phyloP scores from a whole-genome alignment of 1,140 invertebrate species.

The Cotesia chilonis region DNA sequence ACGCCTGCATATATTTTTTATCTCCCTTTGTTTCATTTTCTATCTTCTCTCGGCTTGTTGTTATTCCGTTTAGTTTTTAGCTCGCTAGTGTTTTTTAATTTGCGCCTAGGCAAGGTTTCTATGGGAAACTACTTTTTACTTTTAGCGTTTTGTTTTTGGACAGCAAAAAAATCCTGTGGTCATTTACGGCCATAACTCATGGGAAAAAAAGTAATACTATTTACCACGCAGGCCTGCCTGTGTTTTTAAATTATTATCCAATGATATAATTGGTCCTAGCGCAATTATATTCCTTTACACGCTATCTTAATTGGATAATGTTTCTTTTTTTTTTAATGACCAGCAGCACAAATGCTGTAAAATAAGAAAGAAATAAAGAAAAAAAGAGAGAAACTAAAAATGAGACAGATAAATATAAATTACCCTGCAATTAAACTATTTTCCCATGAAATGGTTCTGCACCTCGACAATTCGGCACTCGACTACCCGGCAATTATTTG shows the following conservation, averaged over 20 bases:
- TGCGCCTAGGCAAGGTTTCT: no score
- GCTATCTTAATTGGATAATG: no score
- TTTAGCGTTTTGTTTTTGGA: no score
- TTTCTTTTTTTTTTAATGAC: no score
- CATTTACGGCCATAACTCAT: slow-evolving; percentile 1
- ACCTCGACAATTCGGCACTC: no score
- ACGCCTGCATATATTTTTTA: slow-evolving; percentile 33
- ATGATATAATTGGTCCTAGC: slow-evolving; percentile 1
- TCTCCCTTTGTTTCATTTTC: slow-evolving; percentile 35
- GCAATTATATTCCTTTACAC: background rate
- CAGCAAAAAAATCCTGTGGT: no score
- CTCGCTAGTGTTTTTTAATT: background rate
- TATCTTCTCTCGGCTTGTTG: slow-evolving; percentile 2
- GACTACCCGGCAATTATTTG: no score
- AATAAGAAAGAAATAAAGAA: background rate
- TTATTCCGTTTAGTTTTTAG: slow-evolving; percentile 8
- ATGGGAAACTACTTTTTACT: no score
- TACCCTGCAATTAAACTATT: background rate
- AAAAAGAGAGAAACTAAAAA: background rate
- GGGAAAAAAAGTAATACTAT: slow-evolving; percentile 4
- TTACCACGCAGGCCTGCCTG: background rate
- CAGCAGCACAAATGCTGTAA: slow-evolving; percentile 5
- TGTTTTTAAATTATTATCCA: slow-evolving; percentile 3
- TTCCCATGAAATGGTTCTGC: background rate
- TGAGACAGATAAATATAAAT: background rate